Base-by-base conservation (phyloP, 1,140 invertebrate species). In the Gonioctena quinquepunctata region DNA sequence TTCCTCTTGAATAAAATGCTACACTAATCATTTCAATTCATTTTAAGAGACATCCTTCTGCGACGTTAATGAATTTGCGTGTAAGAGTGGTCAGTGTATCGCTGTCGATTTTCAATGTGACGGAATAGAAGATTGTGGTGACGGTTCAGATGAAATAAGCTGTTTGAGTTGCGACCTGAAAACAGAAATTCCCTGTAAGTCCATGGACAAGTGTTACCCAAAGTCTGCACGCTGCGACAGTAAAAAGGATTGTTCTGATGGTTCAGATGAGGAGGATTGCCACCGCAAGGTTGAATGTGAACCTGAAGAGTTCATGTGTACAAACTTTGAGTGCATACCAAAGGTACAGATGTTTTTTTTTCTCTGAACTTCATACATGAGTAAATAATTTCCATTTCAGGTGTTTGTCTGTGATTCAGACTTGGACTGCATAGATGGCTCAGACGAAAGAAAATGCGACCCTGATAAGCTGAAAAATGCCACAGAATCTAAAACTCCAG, bases 1-100 rank as follows among this genome's bases (percentile, higher is more conserved):
- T n/a, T n/a, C n/a, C n/a, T n/a, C n/a, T n/a, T n/a, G n/a, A n/a
- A n/a, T n/a, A n/a, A n/a, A n/a, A n/a, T n/a, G n/a, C 16, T 42
- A 42, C 13, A n/a, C 16, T 42, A 13, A 42, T 4, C 2, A 42
- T 42, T 42, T 42, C 16, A 4, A 42, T 42, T n/a, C 16, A n/a
- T 42, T 42, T 42, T n/a, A 42, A 42, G 33, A 42, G 33, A 42
- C 11, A 11, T 42, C 33, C 16, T 23, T 70, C 64, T 94, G 93
- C 82, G 80, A 85, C 22, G 81, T 85, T n/a, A 84, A 82, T n/a
- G 88, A 91, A 78, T 90, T 91, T 78, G 85, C 86, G 26, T 93
- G 91, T 74, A 84, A 86, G 18, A 92, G 92, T 79, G 89, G 90
- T 26, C 86, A 88, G 18, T 95, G 94, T 83, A 89, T 94, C 60